phyloP scores from a whole-genome alignment of 2,888 invertebrate species.

The Mechanitis messenoides region DNA sequence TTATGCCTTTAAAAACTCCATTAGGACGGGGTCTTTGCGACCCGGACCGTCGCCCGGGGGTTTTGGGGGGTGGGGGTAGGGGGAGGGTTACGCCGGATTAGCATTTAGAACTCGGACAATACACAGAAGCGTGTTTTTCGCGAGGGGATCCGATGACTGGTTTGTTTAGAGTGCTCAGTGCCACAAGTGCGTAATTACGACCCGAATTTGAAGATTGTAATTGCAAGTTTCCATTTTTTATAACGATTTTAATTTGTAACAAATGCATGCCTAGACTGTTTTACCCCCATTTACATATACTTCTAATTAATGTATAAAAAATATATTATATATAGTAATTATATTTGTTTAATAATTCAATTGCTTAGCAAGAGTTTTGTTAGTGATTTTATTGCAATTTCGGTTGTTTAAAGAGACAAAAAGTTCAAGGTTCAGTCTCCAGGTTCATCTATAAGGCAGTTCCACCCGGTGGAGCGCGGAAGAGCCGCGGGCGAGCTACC shows the following conservation, averaged over 20 bases:
- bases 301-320: too few species aligned
- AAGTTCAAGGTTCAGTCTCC: too few species aligned
- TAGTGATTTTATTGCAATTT: too few species aligned
- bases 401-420: too few species aligned
- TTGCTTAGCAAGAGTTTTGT: too few species aligned
- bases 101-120: constrained; percentile 28
- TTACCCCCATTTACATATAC: too few species aligned
- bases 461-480: constrained; percentile 13
- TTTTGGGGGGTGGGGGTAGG: constrained; percentile 14
- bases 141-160: constrained; percentile 17
- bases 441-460: too few species aligned
- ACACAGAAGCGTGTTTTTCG: constrained; percentile 28
- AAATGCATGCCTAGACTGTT: constrained; percentile 12
- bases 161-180: constrained; percentile 25
- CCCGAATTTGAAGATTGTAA: constrained; percentile 30
- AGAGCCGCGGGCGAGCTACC: constrained; percentile 31
- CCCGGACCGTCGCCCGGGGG: constrained; percentile 9
- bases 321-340: too few species aligned
- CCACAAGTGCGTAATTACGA: constrained; percentile 33
- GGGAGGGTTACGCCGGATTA: constrained; percentile 22
- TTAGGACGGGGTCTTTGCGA: constrained; percentile 35
- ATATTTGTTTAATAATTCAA: too few species aligned
- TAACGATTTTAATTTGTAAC: constrained; percentile 24
- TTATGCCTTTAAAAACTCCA: constrained; percentile 61
- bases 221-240: constrained; percentile 26